Base-by-base conservation (phyloP, 1,140 invertebrate genomes). In the Reticulitermes speratus region DNA sequence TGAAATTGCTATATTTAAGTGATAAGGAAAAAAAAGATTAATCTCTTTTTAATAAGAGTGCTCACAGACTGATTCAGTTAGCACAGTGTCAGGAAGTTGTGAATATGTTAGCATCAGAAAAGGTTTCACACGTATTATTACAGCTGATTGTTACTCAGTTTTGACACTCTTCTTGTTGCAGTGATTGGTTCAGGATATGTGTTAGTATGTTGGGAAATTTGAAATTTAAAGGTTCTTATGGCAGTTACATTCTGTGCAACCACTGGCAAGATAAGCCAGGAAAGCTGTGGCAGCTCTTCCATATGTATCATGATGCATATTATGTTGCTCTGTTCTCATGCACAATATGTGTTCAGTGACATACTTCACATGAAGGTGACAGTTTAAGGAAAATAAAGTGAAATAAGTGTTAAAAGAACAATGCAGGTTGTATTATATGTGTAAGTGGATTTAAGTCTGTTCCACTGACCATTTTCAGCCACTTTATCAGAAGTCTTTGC, bases 151-250 rank as follows among this genome's bases (percentile, higher is more conserved):
- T 75, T 23, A 25, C 65, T n/a, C 65, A 75, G n/a, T 75, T 75
- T 75, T 75, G 65, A 75, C n/a, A 75, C 65, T 75, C 65, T 75
- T 75, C 25, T 75, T 30, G 65, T 75, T n/a, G 65, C 65, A 75
- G n/a, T 75, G 65, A 75, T 7, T 75, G 65, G 25, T 75, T 75
- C 65, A 30, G 8, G 8, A 75, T 75, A n/a, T 75, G 65, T 12
- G 8, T 16, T 25, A 16, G 25, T 75, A 30, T 75, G n/a, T n/a
- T 75, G 65, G n/a, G 9, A 75, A 25, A 75, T 30, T n/a, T 55
- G 0, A 55, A 55, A 55, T 55, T 0, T 55, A 21, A 52, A 55
- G 52, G 0, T 55, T 55, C 1, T 55, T 55, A 16, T 19, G 52
- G 52, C 52, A 55, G 38, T 38, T 55, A 19, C 19, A 21, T 16